phyloP scores from a whole-genome alignment of 2,797 vertebrate genomes.

The Bryconaethiops microstoma region DNA sequence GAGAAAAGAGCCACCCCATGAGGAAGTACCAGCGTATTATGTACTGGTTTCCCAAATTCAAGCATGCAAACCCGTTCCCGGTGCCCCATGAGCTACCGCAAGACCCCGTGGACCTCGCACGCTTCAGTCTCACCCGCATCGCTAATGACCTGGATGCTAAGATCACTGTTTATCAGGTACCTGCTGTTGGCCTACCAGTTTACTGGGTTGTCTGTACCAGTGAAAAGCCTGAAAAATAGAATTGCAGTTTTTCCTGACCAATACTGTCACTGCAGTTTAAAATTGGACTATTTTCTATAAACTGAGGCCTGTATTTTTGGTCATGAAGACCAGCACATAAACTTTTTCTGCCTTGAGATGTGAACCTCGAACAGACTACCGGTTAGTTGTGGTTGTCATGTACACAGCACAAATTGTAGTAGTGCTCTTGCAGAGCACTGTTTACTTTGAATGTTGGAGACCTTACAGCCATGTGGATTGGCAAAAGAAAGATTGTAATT shows the following conservation, averaged over 20 bases:
- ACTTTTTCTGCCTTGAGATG: too few species aligned
- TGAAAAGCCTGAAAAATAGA: too few species aligned
- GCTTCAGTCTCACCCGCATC: constrained; percentile 80
- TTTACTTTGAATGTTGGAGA: too few species aligned
- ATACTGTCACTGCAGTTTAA: too few species aligned
- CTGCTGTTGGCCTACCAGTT: background rate
- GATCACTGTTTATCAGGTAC: constrained; percentile 85
- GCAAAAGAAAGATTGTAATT: background rate
- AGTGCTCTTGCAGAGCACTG: too few species aligned
- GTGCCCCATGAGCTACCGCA: constrained; percentile 75
- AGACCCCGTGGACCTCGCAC: constrained; percentile 82
- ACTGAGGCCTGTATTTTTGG: too few species aligned
- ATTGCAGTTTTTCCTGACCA: too few species aligned
- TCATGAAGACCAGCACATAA: too few species aligned
- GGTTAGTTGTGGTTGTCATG: too few species aligned
- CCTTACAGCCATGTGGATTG: background rate
- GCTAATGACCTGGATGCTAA: constrained; percentile 77
- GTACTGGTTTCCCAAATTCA: constrained; percentile 90
- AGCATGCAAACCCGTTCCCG: constrained; percentile 82
- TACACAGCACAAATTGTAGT: too few species aligned
- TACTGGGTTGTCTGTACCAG: background rate
- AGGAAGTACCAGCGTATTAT: constrained; percentile 85
- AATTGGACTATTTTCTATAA: too few species aligned
- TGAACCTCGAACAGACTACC: too few species aligned
- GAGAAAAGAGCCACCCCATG: constrained; percentile 81